Base-by-base conservation (phyloP, 2,797 vertebrate species). In the Masticophis lateralis region DNA sequence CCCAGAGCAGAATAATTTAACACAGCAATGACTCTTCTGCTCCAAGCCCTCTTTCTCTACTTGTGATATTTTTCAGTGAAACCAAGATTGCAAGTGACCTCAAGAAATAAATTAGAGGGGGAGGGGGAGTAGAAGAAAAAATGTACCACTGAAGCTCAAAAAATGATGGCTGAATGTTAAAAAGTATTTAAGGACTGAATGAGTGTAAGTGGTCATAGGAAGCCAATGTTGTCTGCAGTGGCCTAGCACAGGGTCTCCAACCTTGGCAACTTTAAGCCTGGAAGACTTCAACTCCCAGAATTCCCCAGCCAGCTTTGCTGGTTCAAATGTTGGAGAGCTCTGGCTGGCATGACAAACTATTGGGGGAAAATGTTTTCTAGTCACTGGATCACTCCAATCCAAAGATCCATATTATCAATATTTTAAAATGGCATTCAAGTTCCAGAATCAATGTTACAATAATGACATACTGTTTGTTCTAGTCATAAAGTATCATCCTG, bases 71-170 rank as follows among this genome's bases (percentile, higher is more conserved):
- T 22, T 89, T 55, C 66, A 83, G 32, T 93, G 88, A 95, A 91
- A 47, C 91, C 87, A 95, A 94, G 86, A 59, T 90, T 93, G 59
- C 94, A 96, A 94, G 90, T 90, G 88, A 27, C 92, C 53, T 69
- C 57, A 10, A 92, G 89, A 87, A 5, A 89, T 56, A 88, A 61
- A 28, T 27, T n/a, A 59, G 37, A 57, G 37, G 14, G 2, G 22
- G 32, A 18, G 43, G 8, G 25, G 28, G 14, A 47, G 27, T 1
- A 66, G 14, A 43, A 63, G 59, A 11, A 43, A n/a, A 22, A 32
- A 66, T n/a, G 11, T 20, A 92, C 63, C 74, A 86, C 20, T 86
- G 69, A 88, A 88, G 43, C 60, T 91, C 22, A 60, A 27, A 43
- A 90, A 37, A n/a, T 61, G 25, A 20, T 83, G 5, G 6, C 2